These are phyloP conservation scores for Chloromyia formosa DNA, from an alignment of 2,888 invertebrate genomes.

Conservation along the genomic window DNA sequence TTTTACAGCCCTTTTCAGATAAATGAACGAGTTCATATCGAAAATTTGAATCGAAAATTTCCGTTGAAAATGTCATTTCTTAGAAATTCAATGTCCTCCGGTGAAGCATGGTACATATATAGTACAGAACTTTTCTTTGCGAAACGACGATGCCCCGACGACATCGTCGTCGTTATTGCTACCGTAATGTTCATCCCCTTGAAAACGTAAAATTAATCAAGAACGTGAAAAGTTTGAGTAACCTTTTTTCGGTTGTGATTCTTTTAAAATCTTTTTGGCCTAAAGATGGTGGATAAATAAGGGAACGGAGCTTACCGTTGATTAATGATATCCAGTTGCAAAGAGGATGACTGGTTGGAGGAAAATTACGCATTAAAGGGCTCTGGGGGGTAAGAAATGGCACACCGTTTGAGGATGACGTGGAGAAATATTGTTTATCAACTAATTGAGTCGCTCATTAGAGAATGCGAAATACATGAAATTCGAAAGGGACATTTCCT, in stretches of 20 bases:
- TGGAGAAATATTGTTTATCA: neutral
- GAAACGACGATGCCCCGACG: no score
- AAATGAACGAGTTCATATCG: neutral
- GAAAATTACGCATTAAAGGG: neutral
- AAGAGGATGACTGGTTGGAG: neutral
- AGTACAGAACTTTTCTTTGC: neutral
- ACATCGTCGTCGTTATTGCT: no score
- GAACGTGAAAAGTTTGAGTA: slow-evolving; percentile 33
- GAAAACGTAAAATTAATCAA: slow-evolving; percentile 5
- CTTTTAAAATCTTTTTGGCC: slow-evolving; percentile 1
- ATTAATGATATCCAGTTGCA: slow-evolving; percentile 1
- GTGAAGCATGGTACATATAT: neutral
- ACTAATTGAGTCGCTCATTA: slow-evolving; percentile 20
- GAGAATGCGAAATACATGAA: slow-evolving; percentile 10
- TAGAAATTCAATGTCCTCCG: neutral
- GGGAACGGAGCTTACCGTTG: neutral
- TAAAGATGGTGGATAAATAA: slow-evolving; percentile 2
- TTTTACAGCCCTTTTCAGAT: no score
- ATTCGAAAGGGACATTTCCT: neutral
- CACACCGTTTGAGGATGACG: neutral
- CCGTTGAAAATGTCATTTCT: slow-evolving; percentile 9
- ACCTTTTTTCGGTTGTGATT: slow-evolving; percentile 5
- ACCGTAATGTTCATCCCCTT: no score
- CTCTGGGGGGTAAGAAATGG: neutral
- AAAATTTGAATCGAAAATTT: neutral